Evolutionary conservation across 2,113 vertebrate genomes (phyloP), one percentile per base, ranked within the genome.

Genomic region (Scolopax mira): DNA sequence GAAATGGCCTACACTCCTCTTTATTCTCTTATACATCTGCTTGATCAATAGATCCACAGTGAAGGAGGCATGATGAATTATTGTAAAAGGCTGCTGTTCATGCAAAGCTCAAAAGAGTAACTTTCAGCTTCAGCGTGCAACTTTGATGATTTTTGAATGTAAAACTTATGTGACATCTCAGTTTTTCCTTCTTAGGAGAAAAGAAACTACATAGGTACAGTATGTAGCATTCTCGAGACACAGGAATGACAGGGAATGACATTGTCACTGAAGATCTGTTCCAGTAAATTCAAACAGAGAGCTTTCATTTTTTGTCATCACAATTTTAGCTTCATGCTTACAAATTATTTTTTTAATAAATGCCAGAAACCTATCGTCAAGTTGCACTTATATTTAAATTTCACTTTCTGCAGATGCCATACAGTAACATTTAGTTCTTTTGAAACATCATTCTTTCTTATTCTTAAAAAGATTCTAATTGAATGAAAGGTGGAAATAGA

Each of bases 401-500:
- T 87, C 73, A 54, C 7, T 49, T 94, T 93, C 25, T 92, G 18
- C 13, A 42, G 62, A 71, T 65, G 18, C 10, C 4, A 6, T 67
- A 41, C 10, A 71, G 31, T 41, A 88, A 89, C 64, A 71, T 78
- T 31, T 30, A 37, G 7, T 41, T 48, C 1, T 57, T 72, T 83
- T 73, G 58, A 85, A 72, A 21, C 10, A 57, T 88, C 92, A 69
- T 79, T 92, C 73, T 79, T 83, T 67, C 17, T 87, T 72, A 62
- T 95, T 92, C 55, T 95, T 90, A 92, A 90, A 83, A 93, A 91
- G 10, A 93, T 72, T 90, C 96, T 90, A 84, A 49, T 93, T 94
- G 67, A 91, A 78, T 81, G 41, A 78, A 61, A 64, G 49, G 81
- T 94, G 39, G 75, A 96, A 95, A 85, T 94, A 57, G 64, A 69